These are phyloP conservation scores for Capromys pilorides DNA, from an alignment of 2,797 vertebrate genomes.

Conservation along the genomic window DNA sequence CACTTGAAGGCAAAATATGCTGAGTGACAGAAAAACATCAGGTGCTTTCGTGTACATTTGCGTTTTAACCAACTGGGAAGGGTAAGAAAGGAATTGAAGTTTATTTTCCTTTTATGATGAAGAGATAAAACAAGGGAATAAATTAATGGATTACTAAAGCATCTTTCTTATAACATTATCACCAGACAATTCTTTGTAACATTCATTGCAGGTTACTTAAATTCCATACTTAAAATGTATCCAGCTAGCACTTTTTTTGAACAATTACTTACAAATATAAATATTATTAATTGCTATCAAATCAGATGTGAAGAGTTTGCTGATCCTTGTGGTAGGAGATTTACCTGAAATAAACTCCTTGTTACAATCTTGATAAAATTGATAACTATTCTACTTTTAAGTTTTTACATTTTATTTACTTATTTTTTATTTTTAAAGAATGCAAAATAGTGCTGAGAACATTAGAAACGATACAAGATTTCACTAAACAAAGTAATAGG, in stretches of 20 bases:
- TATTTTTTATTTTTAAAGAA: too few relatives aligned
- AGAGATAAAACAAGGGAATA: constrained; percentile 40
- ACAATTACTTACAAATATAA: constrained; percentile 21
- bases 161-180: background rate
- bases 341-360: constrained; percentile 49
- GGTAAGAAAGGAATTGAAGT: constrained; percentile 12
- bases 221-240: constrained; percentile 35
- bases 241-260: background rate
- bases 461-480: too few relatives aligned
- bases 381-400: constrained; percentile 15
- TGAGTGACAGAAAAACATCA: constrained; percentile 22
- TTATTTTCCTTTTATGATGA: background rate
- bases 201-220: background rate
- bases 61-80: background rate
- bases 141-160: constrained; percentile 7
- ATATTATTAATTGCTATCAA: background rate
- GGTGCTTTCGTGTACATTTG: background rate
- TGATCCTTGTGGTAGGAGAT: constrained; percentile 13
- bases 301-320: background rate
- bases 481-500: too few relatives aligned
- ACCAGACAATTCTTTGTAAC: constrained; percentile 51
- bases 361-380: constrained; percentile 52
- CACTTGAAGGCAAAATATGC: constrained; percentile 42
- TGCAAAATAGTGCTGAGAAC: too few relatives aligned
- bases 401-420: background rate